Evolutionary conservation across 2,888 invertebrate genomes (phyloP), one percentile per base, ranked within the genome.

Genomic region (Agapetus fuscipes): DNA sequence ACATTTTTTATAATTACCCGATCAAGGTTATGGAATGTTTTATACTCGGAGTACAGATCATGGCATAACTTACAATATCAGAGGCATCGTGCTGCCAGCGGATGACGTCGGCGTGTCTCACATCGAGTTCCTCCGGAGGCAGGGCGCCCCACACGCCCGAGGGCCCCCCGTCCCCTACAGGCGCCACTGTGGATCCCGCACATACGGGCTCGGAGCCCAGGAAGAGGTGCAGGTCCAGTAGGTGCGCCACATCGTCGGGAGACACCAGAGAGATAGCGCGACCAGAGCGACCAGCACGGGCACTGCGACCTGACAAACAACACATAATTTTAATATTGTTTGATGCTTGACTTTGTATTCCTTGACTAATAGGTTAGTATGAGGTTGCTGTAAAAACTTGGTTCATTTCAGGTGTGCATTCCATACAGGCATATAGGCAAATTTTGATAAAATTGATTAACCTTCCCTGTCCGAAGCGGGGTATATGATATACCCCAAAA

Each of bases 201-300:
- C 62, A 54, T 11, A 64, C 55, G 24, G 82, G 62, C 9, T 74
- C 71, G 2, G 95, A 66, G 25, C 89, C 93, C 34, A 98, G 73
- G 62, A 98, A 99, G 48, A 98, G 69, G 58, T 94, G 90, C 34
- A 99, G 69, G 64, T 98, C 97, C n/a, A 96, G 59, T 4, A 98
- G 64, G 60, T 91, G 93, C 0, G 97, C 82, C 31, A 88, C 71
- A 61, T 99, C 98, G 45, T 97, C 96, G 0, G 85, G 81, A 0
- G 85, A 72, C 17, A 98, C 74, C 26, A 99, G 74, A 0, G 93
- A 95, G 60, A 83, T 91, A 0, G 98, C 95, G 1, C 80, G 83
- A 20, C 98, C 98, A 24, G 79, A 76, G 20, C 93, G 73, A 1
- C 96, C 97, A 37, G 96, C 97, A 52, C 97, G 76, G 2, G 97